Evolutionary conservation across 2,888 invertebrate species (phyloP).

Genomic region (Phymatocera aterrima): DNA sequence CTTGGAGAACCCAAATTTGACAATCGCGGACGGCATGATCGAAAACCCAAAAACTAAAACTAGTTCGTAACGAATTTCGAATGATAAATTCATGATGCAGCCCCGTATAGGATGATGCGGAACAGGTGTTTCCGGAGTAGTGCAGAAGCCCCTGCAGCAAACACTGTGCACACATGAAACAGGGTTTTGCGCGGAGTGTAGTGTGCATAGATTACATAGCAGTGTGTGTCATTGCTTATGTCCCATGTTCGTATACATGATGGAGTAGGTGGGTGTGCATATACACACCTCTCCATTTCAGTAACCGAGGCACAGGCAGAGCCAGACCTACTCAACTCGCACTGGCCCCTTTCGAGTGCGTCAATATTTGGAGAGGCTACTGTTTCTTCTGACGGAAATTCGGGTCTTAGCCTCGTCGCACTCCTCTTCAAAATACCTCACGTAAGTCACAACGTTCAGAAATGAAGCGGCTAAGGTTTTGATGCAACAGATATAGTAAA

Average conservation of each 20-base stretch:
- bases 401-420: neutral
- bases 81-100: too few species aligned
- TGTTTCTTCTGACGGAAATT: constrained; percentile 32
- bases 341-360: constrained; percentile 39
- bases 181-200: constrained; percentile 2
- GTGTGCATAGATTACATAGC: constrained; percentile 34
- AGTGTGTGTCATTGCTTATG: neutral
- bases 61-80: neutral
- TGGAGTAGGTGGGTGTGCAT: neutral
- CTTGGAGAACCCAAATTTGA: too few species aligned
- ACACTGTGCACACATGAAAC: neutral
- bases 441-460: neutral
- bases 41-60: too few species aligned
- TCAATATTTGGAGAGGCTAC: constrained; percentile 47
- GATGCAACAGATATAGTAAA: too few species aligned
- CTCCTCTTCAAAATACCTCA: neutral
- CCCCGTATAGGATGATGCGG: constrained; percentile 11
- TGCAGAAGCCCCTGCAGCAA: constrained; percentile 20
- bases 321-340: constrained; percentile 23
- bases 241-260: neutral
- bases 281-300: neutral
- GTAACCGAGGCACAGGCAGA: neutral
- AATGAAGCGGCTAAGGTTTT: neutral
- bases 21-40: too few species aligned
- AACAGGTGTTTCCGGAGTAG: constrained; percentile 48